A percentile compares a stretch with the other conserved stretches of the same genome.
These are phyloP conservation scores for Cladorhizidae sp. DNA, from an alignment of 37 sponge, comb jelly and placozoan genomes.

Conservation along the genomic window DNA sequence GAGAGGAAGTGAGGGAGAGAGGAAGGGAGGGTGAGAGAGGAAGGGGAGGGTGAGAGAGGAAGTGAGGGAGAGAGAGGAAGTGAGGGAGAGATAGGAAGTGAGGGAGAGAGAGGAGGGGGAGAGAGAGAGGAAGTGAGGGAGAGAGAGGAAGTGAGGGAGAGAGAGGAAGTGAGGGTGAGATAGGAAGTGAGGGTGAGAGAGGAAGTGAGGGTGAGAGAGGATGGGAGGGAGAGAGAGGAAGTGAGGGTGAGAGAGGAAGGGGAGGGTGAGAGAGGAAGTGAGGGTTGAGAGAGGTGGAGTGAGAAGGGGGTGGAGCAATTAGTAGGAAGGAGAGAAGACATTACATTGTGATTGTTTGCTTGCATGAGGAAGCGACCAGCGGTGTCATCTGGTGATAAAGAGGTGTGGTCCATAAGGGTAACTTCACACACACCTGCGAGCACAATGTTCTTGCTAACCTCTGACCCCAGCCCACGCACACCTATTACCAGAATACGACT, in stretches of 20 bases:
- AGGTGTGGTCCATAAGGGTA: conserved; percentile 73
- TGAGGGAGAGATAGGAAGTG: too few species aligned
- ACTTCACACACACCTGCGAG: conserved; percentile 90
- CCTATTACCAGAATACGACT: conserved; percentile 75
- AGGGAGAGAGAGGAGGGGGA: too few species aligned
- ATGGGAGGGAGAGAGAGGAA: neutral
- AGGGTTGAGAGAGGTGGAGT: neutral
- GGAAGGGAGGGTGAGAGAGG: too few species aligned
- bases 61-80: too few species aligned
- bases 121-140: too few species aligned
- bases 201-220: neutral
- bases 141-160: too few species aligned
- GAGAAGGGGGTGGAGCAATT: too few species aligned
- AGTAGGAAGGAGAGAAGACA: neutral
- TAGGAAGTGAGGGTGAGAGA: neutral
- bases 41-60: too few species aligned
- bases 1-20: too few species aligned
- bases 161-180: neutral
- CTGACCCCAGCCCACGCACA: conserved; percentile 80
- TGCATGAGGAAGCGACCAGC: conserved; percentile 59
- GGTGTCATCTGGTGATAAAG: conserved; percentile 1
- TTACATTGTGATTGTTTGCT: conserved; percentile 32
- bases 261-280: neutral
- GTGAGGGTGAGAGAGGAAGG: neutral
- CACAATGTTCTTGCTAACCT: conserved; percentile 93